phyloP scores from a whole-genome alignment of 2,888 invertebrate species.

The Platycheirus albimanus region DNA sequence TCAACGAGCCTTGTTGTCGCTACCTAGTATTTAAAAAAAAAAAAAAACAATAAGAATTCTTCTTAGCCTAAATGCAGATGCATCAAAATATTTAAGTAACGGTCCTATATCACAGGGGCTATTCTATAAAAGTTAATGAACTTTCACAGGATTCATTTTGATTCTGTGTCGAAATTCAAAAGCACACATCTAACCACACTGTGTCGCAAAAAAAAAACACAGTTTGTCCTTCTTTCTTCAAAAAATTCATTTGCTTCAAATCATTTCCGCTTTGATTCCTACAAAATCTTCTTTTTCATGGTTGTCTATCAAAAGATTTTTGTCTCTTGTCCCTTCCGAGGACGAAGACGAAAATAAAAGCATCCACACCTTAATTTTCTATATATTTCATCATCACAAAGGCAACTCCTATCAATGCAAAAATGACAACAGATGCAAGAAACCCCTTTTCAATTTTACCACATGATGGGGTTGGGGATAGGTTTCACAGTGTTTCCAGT shows the following conservation, averaged over 20 bases:
- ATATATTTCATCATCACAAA: slow-evolving; percentile 46
- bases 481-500: slow-evolving; percentile 52
- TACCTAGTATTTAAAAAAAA: too few species aligned
- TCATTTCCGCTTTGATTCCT: slow-evolving; percentile 1
- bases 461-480: slow-evolving; percentile 15
- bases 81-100: too few species aligned
- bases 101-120: too few species aligned
- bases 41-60: too few species aligned
- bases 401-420: slow-evolving; percentile 60
- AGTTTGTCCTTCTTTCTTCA: not conserved
- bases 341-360: slow-evolving; percentile 13
- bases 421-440: slow-evolving; percentile 64
- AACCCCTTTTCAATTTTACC: not conserved
- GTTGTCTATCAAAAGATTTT: slow-evolving; percentile 22
- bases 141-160: not conserved
- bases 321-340: not conserved
- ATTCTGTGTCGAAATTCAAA: slow-evolving; percentile 15
- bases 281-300: not conserved
- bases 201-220: not conserved
- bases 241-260: not conserved
- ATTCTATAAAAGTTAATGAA: slow-evolving; percentile 24
- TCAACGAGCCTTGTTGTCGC: too few species aligned
- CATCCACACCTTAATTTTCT: slow-evolving; percentile 63
- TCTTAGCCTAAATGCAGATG: too few species aligned
- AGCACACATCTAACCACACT: slow-evolving; percentile 5